Base-by-base conservation (phyloP, 2,888 invertebrate genomes). In the Cremastinae sp. region DNA sequence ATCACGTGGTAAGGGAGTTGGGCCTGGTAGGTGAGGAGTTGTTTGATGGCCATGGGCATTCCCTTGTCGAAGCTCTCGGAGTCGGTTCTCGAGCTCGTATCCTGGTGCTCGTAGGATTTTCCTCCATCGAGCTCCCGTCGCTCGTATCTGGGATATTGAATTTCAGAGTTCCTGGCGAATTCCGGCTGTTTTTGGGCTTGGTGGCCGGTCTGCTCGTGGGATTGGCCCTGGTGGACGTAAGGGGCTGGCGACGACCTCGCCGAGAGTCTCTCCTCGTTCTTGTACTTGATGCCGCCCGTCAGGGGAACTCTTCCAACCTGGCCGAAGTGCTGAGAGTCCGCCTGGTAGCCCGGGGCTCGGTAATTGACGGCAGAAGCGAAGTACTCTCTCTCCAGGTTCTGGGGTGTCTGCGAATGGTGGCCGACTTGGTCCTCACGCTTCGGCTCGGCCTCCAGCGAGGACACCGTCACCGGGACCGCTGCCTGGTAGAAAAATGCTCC, bases 1-100 rank as follows among this genome's bases (percentile, higher is more conserved):
- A 87, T 87, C 0, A 88, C 88, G 72, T 88, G 85, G 59, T 89
- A 89, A 0, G 89, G 89, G 5, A 86, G 84, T 45, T 87, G 86
- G 0, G 89, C 85, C 47, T 89, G 89, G 56, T 84, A 86, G 9
- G 83, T 81, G 10, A 89, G 34, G 22, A 89, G 54, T 34, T 85
- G 84, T 47, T 86, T 85, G 18, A 89, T 84, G 45, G 83, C 86
- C n/a, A 56, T 64, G 0, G 89, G 88, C 86, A 87, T 88, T 16
- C 69, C 75, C 41, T 80, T 81, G 16, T 81, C 74, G 14, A 80
- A 38, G 8, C 69, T 9, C 16, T 79, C 4, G 5, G 28, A 28
- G 28, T 5, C 5, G 2, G 2, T 5, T 28, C 5, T 28, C 28
- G 28, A 28, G n/a, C 16, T 54, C 45, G 7, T 64, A 16, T 12